Evolutionary conservation across 1,140 invertebrate genomes (phyloP).

Genomic region (Papilio helenus): DNA sequence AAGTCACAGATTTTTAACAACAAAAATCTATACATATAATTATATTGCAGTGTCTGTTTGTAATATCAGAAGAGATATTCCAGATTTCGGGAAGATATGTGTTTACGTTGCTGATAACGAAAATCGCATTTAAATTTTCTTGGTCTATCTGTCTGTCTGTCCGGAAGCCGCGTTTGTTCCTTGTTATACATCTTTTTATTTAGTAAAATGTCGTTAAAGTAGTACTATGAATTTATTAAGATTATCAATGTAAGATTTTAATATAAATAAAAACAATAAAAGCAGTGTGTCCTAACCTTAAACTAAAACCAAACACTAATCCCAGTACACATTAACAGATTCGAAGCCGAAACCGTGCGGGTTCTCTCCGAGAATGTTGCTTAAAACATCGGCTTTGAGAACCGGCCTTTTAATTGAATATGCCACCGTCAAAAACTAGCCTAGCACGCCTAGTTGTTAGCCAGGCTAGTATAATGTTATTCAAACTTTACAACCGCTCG

Average conservation of each 20-base stretch:
- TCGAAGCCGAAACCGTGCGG: constrained; percentile 55
- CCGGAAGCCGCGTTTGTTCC: too few relatives aligned
- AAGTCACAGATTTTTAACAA: constrained; percentile 6
- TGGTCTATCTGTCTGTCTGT: too few relatives aligned
- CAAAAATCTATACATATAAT: background rate
- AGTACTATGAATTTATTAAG: too few relatives aligned
- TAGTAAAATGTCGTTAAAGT: too few relatives aligned
- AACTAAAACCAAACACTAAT: constrained; percentile 74
- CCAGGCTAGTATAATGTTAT: background rate
- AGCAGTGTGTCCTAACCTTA: constrained; percentile 45
- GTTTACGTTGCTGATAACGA: too few relatives aligned
- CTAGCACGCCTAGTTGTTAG: background rate
- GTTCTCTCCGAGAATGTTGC: constrained; percentile 54
- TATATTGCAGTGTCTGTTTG: background rate
- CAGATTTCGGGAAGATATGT: too few relatives aligned
- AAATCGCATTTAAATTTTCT: too few relatives aligned
- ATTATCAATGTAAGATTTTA: too few relatives aligned
- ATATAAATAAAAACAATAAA: background rate
- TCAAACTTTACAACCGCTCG: background rate
- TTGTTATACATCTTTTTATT: too few relatives aligned
- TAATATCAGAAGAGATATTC: too few relatives aligned
- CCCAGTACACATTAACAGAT: constrained; percentile 75
- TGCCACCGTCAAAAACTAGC: constrained; percentile 27
- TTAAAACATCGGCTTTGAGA: constrained; percentile 61
- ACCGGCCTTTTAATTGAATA: constrained; percentile 65